Evolutionary conservation across 2,113 vertebrate genomes (phyloP), one percentile per base, ranked within the genome.

Genomic region (Parus major): DNA sequence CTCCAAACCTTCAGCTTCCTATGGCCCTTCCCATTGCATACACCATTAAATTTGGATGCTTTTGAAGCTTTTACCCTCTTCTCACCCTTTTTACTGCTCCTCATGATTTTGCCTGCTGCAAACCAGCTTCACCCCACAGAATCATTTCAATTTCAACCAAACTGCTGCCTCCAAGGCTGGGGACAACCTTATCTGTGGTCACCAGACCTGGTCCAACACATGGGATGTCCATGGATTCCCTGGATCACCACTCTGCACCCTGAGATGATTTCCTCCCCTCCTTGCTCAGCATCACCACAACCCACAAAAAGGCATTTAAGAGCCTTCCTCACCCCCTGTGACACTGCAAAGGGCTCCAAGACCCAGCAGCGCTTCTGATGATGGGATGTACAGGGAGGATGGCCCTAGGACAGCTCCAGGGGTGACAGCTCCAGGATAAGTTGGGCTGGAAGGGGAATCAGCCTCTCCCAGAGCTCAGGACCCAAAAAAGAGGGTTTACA

Each of bases 151-250:
- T 44, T 53, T 21, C 36, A 53, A 5, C 29, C 39, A 10, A 57
- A 17, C 33, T 8, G 15, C 33, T 56, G 28, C 5, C 46, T 19
- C 29, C 4, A 1, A 60, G 57, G 65, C 22, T 1, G 1, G 31
- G 44, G 14, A 79, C 36, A 52, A 7, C 35, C 15, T 44, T 14
- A 12, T 3, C 7, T 0, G 0, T 3, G 16, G 63, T 28, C 81
- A 55, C 25, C 42, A 56, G 28, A 24, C 41, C 35, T 21, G 41
- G 4, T 22, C 47, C 7, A 22, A 12, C 24, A 21, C 1, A 0
- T 1, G 1, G 77, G n/a, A 16, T 65, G 31, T 39, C 61, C 0
- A 0, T 1, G 12, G 46, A 20, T 27, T 56, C 49, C 44, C 23
- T 3, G 2, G 29, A 19, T 27, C 66, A 36, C n/a, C n/a, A 25